Conservation (phyloP, 1,140 invertebrate genomes). For the Mizuhopecten yessoensis region DNA sequence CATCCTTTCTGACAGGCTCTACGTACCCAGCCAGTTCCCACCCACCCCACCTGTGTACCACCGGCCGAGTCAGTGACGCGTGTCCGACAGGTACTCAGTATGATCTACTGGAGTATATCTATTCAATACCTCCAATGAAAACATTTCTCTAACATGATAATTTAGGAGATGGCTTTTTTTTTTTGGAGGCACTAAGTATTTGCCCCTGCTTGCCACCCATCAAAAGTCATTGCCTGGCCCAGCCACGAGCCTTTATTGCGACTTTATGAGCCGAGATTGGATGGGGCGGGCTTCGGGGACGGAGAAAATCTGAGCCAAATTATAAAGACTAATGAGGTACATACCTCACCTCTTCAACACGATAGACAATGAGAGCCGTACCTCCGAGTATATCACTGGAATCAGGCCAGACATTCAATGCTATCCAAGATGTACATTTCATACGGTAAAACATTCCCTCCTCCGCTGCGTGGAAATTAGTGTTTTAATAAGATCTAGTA, state of each 20-base stretch:
- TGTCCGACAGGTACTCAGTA: not conserved
- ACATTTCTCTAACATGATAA: constrained; percentile 29
- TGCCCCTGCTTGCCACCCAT: not conserved
- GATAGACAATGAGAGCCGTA: not conserved
- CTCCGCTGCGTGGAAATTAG: not conserved
- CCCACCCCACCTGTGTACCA: not conserved
- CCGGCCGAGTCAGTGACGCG: not conserved
- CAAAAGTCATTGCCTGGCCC: not conserved
- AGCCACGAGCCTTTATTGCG: constrained; percentile 5
- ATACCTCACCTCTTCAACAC: not conserved
- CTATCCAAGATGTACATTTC: constrained; percentile 1
- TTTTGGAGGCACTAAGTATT: not conserved
- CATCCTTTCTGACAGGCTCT: not conserved
- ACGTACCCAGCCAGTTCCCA: not conserved
- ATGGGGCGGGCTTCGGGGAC: constrained; percentile 29
- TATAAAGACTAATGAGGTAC: not conserved
- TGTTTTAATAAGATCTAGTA: constrained; percentile 4
- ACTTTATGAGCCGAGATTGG: constrained; percentile 38
- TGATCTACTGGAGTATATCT: not conserved
- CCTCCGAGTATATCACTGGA: not conserved
- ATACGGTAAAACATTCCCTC: not conserved
- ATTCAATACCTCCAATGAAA: not conserved
- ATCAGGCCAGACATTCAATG: not conserved
- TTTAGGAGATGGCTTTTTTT: not conserved
- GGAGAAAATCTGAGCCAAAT: constrained; percentile 26